These are phyloP conservation scores for Phortica okadai DNA, from an alignment of 2,888 invertebrate species.

Conservation along the genomic window DNA sequence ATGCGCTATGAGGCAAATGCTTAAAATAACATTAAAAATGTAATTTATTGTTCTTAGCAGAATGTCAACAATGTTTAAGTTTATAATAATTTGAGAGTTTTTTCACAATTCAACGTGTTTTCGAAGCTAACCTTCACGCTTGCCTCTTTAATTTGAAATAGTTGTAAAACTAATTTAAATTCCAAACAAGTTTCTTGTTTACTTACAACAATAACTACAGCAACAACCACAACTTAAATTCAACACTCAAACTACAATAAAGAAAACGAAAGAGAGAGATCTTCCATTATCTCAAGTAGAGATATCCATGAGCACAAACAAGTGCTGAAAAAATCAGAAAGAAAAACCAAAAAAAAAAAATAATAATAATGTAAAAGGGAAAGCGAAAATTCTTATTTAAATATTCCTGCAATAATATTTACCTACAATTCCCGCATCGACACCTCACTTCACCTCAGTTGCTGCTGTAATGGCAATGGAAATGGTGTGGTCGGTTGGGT, in stretches of 20 bases:
- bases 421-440: constrained; percentile 64
- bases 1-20: too few relatives aligned
- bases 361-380: constrained; percentile 38
- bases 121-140: neutral
- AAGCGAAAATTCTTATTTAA: constrained; percentile 63
- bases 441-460: constrained; percentile 67
- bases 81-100: too few relatives aligned
- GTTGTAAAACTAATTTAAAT: constrained; percentile 19
- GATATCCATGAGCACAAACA: constrained; percentile 21
- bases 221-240: neutral
- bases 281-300: constrained; percentile 16
- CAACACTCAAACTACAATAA: constrained; percentile 2
- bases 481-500: neutral
- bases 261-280: constrained; percentile 4
- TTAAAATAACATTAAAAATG: too few relatives aligned
- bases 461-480: constrained; percentile 31
- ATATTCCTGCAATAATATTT: constrained; percentile 66
- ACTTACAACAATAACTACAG: neutral
- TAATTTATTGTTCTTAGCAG: too few relatives aligned
- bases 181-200: constrained; percentile 1
- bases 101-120: too few relatives aligned
- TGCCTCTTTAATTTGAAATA: constrained; percentile 15
- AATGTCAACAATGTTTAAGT: too few relatives aligned
- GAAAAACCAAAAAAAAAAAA: neutral
- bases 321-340: neutral